Conservation (phyloP, 2,113 vertebrate species). For the Cranoglanis bouderius region DNA sequence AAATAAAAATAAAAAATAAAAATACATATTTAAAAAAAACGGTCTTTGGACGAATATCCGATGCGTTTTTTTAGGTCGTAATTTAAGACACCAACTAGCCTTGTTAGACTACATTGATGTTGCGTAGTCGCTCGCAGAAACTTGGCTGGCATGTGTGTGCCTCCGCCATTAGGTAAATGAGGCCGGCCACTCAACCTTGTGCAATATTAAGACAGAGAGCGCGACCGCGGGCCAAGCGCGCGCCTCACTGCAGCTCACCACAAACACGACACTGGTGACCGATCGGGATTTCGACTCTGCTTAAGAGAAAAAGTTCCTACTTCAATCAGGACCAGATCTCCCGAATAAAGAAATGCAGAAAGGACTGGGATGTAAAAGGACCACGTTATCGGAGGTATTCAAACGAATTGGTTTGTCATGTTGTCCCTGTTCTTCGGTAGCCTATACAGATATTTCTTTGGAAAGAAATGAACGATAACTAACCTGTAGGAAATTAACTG, state of each 20-base stretch:
- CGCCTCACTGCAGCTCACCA: constrained; percentile 62
- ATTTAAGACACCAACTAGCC: neutral
- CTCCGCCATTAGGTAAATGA: constrained; percentile 80
- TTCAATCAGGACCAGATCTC: constrained; percentile 26
- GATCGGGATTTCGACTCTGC: constrained; percentile 52
- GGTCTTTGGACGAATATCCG: neutral
- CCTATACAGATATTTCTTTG: neutral
- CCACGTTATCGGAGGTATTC: constrained; percentile 42
- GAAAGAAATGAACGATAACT: neutral
- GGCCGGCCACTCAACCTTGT: constrained; percentile 79
- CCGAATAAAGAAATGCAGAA: constrained; percentile 34
- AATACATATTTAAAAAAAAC: too few relatives aligned
- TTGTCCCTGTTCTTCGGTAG: constrained; percentile 5
- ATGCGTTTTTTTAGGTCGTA: neutral
- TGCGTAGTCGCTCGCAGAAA: constrained; percentile 51
- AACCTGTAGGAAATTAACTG: neutral
- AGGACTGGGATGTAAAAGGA: constrained; percentile 36
- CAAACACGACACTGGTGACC: constrained; percentile 61
- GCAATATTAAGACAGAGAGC: constrained; percentile 81
- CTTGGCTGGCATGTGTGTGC: constrained; percentile 70
- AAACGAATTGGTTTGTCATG: constrained; percentile 20
- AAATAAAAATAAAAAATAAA: too few relatives aligned
- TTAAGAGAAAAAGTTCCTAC: constrained; percentile 21
- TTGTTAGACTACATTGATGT: constrained; percentile 27
- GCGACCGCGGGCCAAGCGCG: constrained; percentile 71